phyloP scores from a whole-genome alignment of 2,113 vertebrate genomes.

The Ploceus nigricollis region DNA sequence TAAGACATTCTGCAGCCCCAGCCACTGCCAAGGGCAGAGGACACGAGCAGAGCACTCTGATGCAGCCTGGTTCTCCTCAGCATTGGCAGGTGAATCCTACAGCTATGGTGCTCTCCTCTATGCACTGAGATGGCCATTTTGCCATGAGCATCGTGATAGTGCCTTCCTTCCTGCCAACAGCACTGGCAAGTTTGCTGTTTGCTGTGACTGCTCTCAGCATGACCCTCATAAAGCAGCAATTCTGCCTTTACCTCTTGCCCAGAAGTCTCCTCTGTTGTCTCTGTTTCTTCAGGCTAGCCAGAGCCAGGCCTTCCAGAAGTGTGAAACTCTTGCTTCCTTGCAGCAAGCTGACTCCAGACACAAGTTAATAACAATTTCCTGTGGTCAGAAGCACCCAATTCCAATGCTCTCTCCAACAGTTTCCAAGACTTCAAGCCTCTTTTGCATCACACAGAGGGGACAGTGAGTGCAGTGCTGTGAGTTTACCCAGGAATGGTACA shows the following conservation, averaged over 20 bases:
- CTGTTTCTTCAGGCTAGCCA: background rate
- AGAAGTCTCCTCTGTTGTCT: background rate
- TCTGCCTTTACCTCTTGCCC: background rate
- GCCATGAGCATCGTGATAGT: rapidly evolving
- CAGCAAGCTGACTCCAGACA: background rate
- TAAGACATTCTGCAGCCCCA: background rate
- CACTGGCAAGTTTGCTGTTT: background rate
- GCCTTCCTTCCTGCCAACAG: background rate
- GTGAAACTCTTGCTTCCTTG: background rate
- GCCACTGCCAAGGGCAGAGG: background rate
- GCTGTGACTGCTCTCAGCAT: background rate
- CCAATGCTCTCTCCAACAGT: background rate
- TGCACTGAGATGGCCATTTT: rapidly evolving
- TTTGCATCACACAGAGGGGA: background rate
- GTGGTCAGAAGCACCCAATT: background rate
- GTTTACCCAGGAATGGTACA: background rate
- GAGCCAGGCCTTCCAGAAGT: background rate
- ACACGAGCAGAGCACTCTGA: background rate
- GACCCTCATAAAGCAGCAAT: background rate
- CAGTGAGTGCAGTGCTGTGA: background rate
- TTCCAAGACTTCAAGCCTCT: background rate
- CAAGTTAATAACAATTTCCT: background rate
- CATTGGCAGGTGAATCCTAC: rapidly evolving
- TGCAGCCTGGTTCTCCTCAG: background rate
- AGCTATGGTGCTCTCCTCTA: background rate